A percentile compares a stretch with the other conserved stretches of the same genome.
phyloP scores from a whole-genome alignment of 2,888 invertebrate genomes.

The Eristalis arbustorum region DNA sequence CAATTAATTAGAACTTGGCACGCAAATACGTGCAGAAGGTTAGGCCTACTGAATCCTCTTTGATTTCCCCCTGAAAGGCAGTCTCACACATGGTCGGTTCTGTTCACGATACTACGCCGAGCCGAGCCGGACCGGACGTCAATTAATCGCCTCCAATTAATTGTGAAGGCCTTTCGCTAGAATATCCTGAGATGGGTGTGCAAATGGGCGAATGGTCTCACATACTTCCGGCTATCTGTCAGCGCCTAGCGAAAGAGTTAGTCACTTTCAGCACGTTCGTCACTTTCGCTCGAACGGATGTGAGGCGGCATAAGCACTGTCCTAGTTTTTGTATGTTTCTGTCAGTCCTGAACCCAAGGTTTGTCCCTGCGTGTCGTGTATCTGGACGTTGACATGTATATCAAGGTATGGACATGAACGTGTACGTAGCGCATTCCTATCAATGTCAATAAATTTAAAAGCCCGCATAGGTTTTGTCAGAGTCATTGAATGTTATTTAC shows the following conservation, averaged over 20 bases:
- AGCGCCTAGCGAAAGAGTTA: slow-evolving; percentile 56
- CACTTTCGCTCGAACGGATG: slow-evolving; percentile 21
- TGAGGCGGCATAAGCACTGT: slow-evolving; percentile 12
- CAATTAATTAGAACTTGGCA: slow-evolving; percentile 63
- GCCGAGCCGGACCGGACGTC: slow-evolving; percentile 34
- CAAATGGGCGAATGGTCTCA: slow-evolving; percentile 45
- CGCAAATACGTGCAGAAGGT: slow-evolving; percentile 54
- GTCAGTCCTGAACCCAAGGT: neutral
- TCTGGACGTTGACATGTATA: neutral
- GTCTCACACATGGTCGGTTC: neutral
- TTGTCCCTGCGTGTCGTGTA: neutral
- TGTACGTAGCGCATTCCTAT: slow-evolving; percentile 15
- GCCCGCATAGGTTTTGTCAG: slow-evolving; percentile 22
- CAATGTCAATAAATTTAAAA: slow-evolving; percentile 38
- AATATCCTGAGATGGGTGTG: slow-evolving; percentile 36
- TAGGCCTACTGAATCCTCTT: slow-evolving; percentile 50
- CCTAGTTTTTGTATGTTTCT: neutral
- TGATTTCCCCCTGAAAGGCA: slow-evolving; percentile 45
- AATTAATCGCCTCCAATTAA: slow-evolving; percentile 61
- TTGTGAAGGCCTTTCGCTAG: slow-evolving; percentile 52
- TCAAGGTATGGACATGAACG: neutral
- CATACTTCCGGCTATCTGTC: slow-evolving; percentile 57
- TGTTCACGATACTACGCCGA: neutral
- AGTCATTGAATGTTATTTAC: slow-evolving; percentile 3
- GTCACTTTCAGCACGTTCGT: slow-evolving; percentile 17